Evolutionary conservation across 2,113 vertebrate species (phyloP).

Genomic region (Corydoras maculifer): DNA sequence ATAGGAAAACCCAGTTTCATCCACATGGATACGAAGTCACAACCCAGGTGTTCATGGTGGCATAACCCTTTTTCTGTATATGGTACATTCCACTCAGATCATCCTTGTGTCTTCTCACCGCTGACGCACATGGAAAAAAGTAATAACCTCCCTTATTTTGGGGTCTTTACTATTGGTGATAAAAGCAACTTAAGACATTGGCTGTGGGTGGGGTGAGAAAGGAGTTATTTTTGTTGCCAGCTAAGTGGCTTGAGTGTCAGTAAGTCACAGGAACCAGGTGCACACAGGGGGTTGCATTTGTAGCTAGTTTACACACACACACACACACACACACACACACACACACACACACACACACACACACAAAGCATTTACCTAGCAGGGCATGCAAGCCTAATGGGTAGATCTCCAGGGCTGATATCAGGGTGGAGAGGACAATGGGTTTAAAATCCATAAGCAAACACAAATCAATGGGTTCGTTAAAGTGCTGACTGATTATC

Average conservation of each 20-base stretch:
- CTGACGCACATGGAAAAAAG: constrained; percentile 35
- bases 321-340: constrained; percentile 12
- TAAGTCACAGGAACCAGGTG: constrained; percentile 36
- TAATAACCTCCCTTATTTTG: constrained; percentile 36
- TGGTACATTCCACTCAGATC: constrained; percentile 8
- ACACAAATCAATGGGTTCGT: constrained; percentile 35
- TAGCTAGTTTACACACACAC: constrained; percentile 20
- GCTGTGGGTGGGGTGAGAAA: constrained; percentile 20
- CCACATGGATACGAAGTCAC: too few species aligned
- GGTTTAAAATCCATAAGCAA: constrained; percentile 45
- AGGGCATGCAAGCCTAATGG: constrained; percentile 39
- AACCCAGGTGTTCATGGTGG: background rate
- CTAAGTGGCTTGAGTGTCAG: constrained; percentile 18
- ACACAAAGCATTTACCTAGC: constrained; percentile 27
- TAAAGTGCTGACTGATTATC: constrained; percentile 29
- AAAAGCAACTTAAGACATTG: constrained; percentile 36
- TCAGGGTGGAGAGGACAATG: constrained; percentile 41
- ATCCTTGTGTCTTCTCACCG: constrained; percentile 7
- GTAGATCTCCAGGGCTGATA: constrained; percentile 37
- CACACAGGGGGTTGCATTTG: constrained; percentile 22
- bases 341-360: constrained; percentile 9
- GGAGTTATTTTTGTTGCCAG: constrained; percentile 30
- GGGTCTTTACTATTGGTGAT: constrained; percentile 36
- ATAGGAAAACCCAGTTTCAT: too few species aligned
- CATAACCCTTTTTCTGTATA: background rate